Evolutionary conservation across 92 coral and sea anemone species (phyloP), one percentile per base, ranked within the genome.

Genomic region (Chrysogorgia sp.): DNA sequence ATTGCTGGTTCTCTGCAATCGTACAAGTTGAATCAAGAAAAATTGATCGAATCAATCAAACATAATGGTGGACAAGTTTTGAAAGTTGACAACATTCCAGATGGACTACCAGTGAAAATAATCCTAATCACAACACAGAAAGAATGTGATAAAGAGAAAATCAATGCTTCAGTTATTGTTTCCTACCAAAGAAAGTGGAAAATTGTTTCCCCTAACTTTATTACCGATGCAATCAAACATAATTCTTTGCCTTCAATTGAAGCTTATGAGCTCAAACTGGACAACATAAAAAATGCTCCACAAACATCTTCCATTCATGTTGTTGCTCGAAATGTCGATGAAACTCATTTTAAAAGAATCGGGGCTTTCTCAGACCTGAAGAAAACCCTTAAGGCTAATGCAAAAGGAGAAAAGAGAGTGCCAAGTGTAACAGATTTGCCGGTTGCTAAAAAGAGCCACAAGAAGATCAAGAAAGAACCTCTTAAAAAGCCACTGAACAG

Each of bases 1-100:
- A 21, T 68, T 12, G 75, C 75, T 29, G 75, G 75, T 30, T 71
- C 78, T 28, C 30, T 71, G 15, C 63, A 71, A 24, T 71, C 78
- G 21, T 71, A 48, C 78, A 71, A 47, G 63, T 28, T 37, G n/a
- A 71, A 24, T 37, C 78, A 52, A 23, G 78, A 71, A 20, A 71
- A 48, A 34, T 52, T 71, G 28, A 71, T 63, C 24, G 78, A 71
- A 32, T n/a, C 29, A 31, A 49, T 71, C 48, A 71, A 48, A 37
- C 20, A 10, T 6, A 50, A 71, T 31, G 78, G 78, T 71, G 78
- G 78, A 3, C 61, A 71, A 10, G 78, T 71, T 29, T 48, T 71
- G 26, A 71, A 71, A 22, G 63, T 33, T 5, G 78, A 71, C 15
- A 71, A 40, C 7, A 71, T 71, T 69, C 63, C 74, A 24, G 74